Evolutionary conservation across 2,888 invertebrate genomes (phyloP), one percentile per base, ranked within the genome.

Genomic region (Cheilosia vernalis): DNA sequence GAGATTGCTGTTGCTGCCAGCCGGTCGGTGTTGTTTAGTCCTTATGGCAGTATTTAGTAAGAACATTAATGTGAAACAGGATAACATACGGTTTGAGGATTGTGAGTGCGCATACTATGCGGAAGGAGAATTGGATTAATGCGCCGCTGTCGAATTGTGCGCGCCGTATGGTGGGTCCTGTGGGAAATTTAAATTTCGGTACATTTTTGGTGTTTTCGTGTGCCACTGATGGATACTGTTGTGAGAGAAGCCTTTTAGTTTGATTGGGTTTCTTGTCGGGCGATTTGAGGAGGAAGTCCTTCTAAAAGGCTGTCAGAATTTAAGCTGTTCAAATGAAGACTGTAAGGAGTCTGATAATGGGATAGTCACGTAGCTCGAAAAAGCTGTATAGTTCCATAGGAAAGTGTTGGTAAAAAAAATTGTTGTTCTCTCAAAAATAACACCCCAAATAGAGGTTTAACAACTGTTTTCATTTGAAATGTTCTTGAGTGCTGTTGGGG

Each of bases 21-120:
- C 19, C 70, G 47, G 51, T 47, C n/a, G 21, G 66, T 66, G 67
- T 61, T 73, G 77, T 85, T 67, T n/a, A 58, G 73, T 63, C 86
- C 86, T 72, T 86, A 86, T 86, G 86, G 82, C 70, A 78, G 86
- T 78, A 86, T 86, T 86, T 86, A 86, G 86, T 86, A 69, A 58
- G 77, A 53, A 78, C 82, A 78, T 78, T 86, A 82, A 82, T 82
- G 73, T 73, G 77, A 82, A 86, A 86, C 60, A 47, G 60, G 63
- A 82, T 82, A 82, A 69, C 86, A 86, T 86, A 86, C 72, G 86
- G 86, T 82, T 73, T 53, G 66, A 58, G 58, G 51, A 40, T 15
- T 37, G 64, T 19, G 53, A 47, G 37, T 66, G 80, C 51, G 60
- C 30, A 30, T 30, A 30, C 27, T 30, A 21, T 21, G 19, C 37